Conservation (phyloP, 2,888 invertebrate species). For the Lithodes maja region DNA sequence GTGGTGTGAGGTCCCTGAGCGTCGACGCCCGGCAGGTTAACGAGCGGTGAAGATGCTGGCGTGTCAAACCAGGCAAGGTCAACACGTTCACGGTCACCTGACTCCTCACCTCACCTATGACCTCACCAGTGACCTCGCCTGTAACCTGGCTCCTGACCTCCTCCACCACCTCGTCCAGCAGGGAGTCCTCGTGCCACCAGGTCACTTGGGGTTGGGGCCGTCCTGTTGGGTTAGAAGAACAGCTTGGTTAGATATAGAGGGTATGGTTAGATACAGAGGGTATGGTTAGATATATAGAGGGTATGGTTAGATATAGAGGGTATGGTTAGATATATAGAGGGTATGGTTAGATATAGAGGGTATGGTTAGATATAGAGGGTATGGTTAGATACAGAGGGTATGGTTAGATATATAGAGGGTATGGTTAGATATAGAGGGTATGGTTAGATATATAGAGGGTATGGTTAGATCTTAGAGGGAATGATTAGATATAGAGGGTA, state of each 20-base stretch:
- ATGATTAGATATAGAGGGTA: too few species aligned
- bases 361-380: too few species aligned
- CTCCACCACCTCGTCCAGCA: slow-evolving; percentile 67
- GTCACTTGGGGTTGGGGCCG: slow-evolving; percentile 59
- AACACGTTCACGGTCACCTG: slow-evolving; percentile 57
- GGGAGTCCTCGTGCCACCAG: slow-evolving; percentile 67
- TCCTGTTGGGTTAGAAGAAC: slow-evolving; percentile 10
- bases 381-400: too few species aligned
- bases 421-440: too few species aligned
- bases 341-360: too few species aligned
- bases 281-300: too few species aligned
- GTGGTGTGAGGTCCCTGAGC: slow-evolving; percentile 54
- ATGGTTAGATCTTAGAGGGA: too few species aligned
- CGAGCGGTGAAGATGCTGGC: slow-evolving; percentile 46
- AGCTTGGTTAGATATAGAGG: neutral
- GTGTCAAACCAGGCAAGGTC: slow-evolving; percentile 50
- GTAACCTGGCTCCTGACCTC: neutral
- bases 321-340: too few species aligned
- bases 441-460: too few species aligned
- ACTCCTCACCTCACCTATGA: neutral
- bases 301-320: too few species aligned
- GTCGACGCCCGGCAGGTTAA: slow-evolving; percentile 64
- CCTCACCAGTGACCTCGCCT: slow-evolving; percentile 39
- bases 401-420: too few species aligned
- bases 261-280: neutral